Conservation (phyloP, 2,113 vertebrate species). For the Macrotis lagotis region DNA sequence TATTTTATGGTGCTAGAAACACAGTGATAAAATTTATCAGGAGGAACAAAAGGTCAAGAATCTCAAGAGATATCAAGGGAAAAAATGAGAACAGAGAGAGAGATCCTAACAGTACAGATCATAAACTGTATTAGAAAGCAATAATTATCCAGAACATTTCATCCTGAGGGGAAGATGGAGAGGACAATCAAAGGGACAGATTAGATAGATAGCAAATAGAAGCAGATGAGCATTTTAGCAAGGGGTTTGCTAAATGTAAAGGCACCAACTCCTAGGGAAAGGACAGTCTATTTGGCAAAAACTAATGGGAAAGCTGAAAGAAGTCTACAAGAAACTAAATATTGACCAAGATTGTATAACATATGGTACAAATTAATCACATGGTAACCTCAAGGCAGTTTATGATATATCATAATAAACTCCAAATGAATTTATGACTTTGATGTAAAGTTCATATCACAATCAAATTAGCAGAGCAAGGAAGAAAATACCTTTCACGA, state of each 20-base stretch:
- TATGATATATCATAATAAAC: constrained; percentile 1
- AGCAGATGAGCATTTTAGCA: not conserved
- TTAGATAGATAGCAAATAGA: not conserved
- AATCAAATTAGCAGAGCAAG: not conserved
- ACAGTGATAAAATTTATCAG: not conserved
- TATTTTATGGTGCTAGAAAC: not conserved
- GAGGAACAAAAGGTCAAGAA: not conserved
- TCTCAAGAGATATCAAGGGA: not conserved
- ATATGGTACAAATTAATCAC: not conserved
- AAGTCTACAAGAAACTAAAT: not conserved
- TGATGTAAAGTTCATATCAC: not conserved
- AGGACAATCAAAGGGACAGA: not conserved
- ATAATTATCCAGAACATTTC: not conserved
- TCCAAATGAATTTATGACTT: not conserved
- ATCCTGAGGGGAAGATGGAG: not conserved
- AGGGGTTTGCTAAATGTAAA: not conserved
- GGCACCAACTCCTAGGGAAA: not conserved
- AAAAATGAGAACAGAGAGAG: not conserved
- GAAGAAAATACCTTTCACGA: not conserved
- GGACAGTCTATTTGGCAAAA: not conserved
- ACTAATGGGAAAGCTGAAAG: not conserved
- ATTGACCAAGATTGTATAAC: not conserved
- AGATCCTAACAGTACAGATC: not conserved
- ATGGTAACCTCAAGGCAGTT: not conserved
- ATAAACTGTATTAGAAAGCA: not conserved